A percentile compares a stretch with the other conserved stretches of the same genome.
Evolutionary conservation across 1,140 invertebrate species (phyloP).

Genomic region (Drosophila elegans): DNA sequence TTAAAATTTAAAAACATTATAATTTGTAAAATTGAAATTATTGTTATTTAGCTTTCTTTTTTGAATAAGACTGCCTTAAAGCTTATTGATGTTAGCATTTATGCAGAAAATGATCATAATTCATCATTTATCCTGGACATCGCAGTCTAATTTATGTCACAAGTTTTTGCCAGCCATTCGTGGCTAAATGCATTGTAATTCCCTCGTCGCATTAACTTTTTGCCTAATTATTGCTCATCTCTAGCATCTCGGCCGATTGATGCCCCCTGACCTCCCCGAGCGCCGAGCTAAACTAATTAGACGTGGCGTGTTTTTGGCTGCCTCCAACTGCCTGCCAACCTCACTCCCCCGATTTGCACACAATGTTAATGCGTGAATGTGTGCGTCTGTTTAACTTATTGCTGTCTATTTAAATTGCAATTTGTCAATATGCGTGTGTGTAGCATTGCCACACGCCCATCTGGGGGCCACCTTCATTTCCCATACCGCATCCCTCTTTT

Average conservation of each 20-base stretch:
- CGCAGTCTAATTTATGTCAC: conserved; percentile 24
- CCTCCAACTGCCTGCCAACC: conserved; percentile 4
- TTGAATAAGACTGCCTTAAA: too few species aligned
- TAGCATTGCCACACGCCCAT: conserved; percentile 40
- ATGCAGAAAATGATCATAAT: conserved; percentile 11
- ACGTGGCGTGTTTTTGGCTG: conserved; percentile 71
- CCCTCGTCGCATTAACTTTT: conserved; percentile 42
- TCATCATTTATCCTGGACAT: conserved; percentile 22
- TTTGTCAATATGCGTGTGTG: conserved; percentile 74
- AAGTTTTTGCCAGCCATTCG: conserved; percentile 4
- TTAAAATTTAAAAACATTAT: too few species aligned
- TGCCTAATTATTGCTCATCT: conserved; percentile 51
- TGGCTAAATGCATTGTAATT: conserved; percentile 30
- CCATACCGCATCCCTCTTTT: background rate
- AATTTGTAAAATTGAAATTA: too few species aligned
- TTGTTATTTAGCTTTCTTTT: too few species aligned
- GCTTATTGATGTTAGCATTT: too few species aligned
- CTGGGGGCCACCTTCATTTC: background rate
- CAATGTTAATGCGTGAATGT: conserved; percentile 19
- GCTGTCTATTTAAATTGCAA: conserved; percentile 82
- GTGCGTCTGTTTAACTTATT: conserved; percentile 79
- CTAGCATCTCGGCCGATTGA: conserved; percentile 29
- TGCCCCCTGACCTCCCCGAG: conserved; percentile 15
- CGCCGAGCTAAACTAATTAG: conserved; percentile 69
- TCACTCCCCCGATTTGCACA: conserved; percentile 3